Evolutionary conservation across 2,113 vertebrate genomes (phyloP), one percentile per base, ranked within the genome.

Genomic region (Hyaena hyaena): DNA sequence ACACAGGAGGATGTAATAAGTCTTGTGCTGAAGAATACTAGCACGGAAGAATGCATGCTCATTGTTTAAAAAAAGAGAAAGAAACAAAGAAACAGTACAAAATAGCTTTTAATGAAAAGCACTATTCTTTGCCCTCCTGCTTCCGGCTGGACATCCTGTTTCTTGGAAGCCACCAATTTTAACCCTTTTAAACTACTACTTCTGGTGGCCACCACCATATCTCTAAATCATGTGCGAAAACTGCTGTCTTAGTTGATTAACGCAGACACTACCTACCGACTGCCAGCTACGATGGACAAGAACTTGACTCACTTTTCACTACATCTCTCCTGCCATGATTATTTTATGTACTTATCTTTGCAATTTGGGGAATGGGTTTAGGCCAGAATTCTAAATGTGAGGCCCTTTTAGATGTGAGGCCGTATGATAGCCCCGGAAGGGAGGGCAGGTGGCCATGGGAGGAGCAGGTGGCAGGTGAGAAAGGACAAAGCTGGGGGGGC

Each of bases 71-170:
- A 91, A 58, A 66, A 48, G 69, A 45, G 33, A 33, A 86, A 69
- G 24, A 83, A 19, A 50, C 35, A 31, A 81, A 45, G 81, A 31
- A 88, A 69, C 4, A 31, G 45, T 66, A 77, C 39, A 91, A 58
- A 94, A 63, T 50, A 90, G 53, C 61, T 94, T 94, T 80, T 84
- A 74, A 24, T 87, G 53, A 53, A 76, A 83, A 84, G 43, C 31
- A 35, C 21, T 77, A 33, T 77, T 86, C 9, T 10, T 23, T 23
- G 7, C 16, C 11, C 43, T 17, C 3, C 5, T 24, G 10, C 33
- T 89, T 93, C 10, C 68, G 1, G 16, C 15, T 48, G 10, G 74
- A 43, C 48, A 11, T 61, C 19, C 19, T 58, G 9, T 45, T 94
- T 93, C 92, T 93, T 21, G 74, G 33, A 87, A 19, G 39, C 14